Conservation (phyloP, 2,797 vertebrate genomes). For the Thunnus albacares region DNA sequence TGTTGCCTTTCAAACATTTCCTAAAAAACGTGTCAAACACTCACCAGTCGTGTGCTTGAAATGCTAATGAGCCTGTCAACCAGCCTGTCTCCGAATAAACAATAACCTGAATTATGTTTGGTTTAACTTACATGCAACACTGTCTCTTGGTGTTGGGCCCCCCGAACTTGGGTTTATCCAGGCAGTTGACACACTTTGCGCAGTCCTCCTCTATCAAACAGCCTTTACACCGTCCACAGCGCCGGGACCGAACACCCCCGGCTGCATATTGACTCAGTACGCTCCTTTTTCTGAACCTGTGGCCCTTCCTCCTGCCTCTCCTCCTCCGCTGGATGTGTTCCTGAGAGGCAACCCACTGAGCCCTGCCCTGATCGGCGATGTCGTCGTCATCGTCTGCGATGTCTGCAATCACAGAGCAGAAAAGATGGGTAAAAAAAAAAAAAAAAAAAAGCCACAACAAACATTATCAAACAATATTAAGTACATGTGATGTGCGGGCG, state of each 20-base stretch:
- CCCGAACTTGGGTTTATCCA: constrained; percentile 95
- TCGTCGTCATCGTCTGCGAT: constrained; percentile 77
- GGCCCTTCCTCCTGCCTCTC: constrained; percentile 61
- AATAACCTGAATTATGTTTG: not conserved
- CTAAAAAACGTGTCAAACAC: not conserved
- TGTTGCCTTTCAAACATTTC: not conserved
- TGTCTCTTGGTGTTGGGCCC: constrained; percentile 96
- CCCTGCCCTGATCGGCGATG: constrained; percentile 69
- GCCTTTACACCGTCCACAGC: constrained; percentile 90
- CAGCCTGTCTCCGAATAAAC: not conserved
- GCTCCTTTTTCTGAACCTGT: constrained; percentile 64
- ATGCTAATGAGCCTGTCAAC: not conserved
- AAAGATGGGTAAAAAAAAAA: constrained; percentile 45
- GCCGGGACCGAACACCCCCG: constrained; percentile 73
- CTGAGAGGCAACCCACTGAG: constrained; percentile 77
- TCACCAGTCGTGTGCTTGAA: not conserved
- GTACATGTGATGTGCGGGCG: constrained; percentile 32
- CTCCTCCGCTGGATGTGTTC: constrained; percentile 67
- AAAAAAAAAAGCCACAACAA: constrained; percentile 9
- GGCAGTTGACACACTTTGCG: constrained; percentile 90
- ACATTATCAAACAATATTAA: constrained; percentile 1
- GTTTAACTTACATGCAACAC: constrained; percentile 92
- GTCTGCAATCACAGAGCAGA: constrained; percentile 71
- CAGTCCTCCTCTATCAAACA: constrained; percentile 90
- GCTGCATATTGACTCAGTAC: constrained; percentile 41